Conservation (phyloP, 2,113 vertebrate genomes). For the Fregetta grallaria region DNA sequence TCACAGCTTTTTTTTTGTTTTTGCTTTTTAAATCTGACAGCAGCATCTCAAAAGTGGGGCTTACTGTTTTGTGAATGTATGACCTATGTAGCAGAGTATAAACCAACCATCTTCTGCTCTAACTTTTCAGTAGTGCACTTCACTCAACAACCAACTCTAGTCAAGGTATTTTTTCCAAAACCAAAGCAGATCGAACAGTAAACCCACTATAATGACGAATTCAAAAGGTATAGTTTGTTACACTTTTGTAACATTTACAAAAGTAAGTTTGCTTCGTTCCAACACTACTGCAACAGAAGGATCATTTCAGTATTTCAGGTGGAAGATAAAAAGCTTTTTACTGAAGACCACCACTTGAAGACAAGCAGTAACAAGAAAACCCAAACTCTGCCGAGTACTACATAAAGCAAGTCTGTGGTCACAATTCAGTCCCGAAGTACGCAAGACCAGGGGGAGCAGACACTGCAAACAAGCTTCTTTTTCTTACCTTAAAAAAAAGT, state of each 20-base stretch:
- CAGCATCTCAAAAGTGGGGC: not conserved
- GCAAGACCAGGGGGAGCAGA: not conserved
- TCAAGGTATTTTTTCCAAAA: not conserved
- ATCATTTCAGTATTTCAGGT: not conserved
- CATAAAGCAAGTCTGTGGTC: not conserved
- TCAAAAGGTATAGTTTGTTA: not conserved
- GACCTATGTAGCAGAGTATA: not conserved
- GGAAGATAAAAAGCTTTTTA: not conserved
- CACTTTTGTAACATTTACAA: no score
- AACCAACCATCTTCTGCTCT: not conserved
- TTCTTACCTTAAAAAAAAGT: not conserved
- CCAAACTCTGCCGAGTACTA: not conserved
- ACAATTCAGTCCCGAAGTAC: not conserved
- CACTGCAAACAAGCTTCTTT: not conserved
- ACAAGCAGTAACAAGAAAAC: not conserved
- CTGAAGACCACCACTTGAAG: not conserved
- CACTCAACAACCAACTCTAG: not conserved
- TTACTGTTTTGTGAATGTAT: not conserved
- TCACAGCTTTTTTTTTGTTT: not conserved
- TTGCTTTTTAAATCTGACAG: not conserved
- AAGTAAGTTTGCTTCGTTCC: not conserved
- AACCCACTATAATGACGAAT: not conserved
- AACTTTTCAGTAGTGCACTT: not conserved
- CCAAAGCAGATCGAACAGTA: not conserved
- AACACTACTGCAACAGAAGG: not conserved